Evolutionary conservation across 2,113 vertebrate species (phyloP).

Genomic region (Myotis davidii): DNA sequence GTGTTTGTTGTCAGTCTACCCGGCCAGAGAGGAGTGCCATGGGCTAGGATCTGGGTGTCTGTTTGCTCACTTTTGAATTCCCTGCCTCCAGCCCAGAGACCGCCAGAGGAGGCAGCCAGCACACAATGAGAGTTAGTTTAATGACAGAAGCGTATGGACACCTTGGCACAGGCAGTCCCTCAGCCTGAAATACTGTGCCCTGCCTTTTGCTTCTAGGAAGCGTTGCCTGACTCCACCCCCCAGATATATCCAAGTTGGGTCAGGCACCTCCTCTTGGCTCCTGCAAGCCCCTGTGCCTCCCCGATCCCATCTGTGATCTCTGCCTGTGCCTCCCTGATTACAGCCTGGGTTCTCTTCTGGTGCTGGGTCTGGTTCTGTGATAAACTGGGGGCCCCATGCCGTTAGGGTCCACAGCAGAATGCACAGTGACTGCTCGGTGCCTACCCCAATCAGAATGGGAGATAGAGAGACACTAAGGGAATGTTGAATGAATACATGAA

Average conservation of each 20-base stretch:
- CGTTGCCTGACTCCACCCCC: not conserved
- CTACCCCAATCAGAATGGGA: not conserved
- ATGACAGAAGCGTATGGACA: not conserved
- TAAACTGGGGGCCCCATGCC: not conserved
- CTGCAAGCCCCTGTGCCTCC: not conserved
- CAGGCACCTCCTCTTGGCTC: not conserved
- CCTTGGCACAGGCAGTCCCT: not conserved
- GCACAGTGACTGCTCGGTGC: not conserved
- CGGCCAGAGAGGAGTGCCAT: not conserved
- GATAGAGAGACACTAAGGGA: not conserved
- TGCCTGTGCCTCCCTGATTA: not conserved
- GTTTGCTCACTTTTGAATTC: not conserved
- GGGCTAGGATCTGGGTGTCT: not conserved
- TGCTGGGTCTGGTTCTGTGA: not conserved
- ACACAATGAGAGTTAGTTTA: not conserved
- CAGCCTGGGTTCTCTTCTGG: not conserved
- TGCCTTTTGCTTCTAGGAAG: slow-evolving; percentile 12
- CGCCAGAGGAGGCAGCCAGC: not conserved
- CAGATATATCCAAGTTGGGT: not conserved
- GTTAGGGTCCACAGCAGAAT: not conserved
- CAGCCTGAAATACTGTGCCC: not conserved
- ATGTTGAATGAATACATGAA: not conserved
- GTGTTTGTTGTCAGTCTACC: not conserved
- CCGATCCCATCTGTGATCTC: not conserved
- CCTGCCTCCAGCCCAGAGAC: not conserved